Base-by-base conservation (phyloP, 2,113 vertebrate genomes). In the Petaurus breviceps region DNA sequence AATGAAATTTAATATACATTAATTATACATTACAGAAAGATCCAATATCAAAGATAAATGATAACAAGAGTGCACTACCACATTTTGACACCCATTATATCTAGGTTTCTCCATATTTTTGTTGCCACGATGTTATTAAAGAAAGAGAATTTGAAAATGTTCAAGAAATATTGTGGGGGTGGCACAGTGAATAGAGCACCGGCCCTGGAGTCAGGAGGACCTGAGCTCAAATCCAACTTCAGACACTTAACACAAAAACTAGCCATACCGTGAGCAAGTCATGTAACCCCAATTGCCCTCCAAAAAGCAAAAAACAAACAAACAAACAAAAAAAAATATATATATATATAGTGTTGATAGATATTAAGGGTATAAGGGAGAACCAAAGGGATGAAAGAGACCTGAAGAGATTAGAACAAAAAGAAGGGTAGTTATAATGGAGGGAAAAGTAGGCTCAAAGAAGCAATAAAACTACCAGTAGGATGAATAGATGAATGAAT, bases 51-150 rank as follows among this genome's bases (percentile, higher is more conserved):
- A 96, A 96, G 94, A 97, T 95, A 49, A 96, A 95, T 97, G 94
- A 31, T 95, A 92, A 96, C 94, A 96, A 96, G 96, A 93, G 97
- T 96, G 93, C 96, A 97, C 94, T 95, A 98, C 94, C 91, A 96
- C 51, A 61, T 57, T 95, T 96, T 95, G 51, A 49, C 49, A 53
- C 91, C 84, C 57, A 93, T 94, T 95, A 57, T 50, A 14, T 95
- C 93, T 96, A 89, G 92, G 96, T 57, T 95, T 96, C 94, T 94
- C 95, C 97, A 95, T 0, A 0, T 96, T 93, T 51, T 52, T 23
- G 37, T 47, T 3, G 1, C 84, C 90, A 92, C 10, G 9, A 57
- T 61, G 26, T 91, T 77, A 96, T 94, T 89, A 77, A 55, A 55
- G 51, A 96, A 96, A 68, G 46, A 95, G 68, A 68, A 61, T 50